Evolutionary conservation across 1,140 invertebrate species (phyloP), one percentile per base, ranked within the genome.

Genomic region (Caenorhabditis inopinata): DNA sequence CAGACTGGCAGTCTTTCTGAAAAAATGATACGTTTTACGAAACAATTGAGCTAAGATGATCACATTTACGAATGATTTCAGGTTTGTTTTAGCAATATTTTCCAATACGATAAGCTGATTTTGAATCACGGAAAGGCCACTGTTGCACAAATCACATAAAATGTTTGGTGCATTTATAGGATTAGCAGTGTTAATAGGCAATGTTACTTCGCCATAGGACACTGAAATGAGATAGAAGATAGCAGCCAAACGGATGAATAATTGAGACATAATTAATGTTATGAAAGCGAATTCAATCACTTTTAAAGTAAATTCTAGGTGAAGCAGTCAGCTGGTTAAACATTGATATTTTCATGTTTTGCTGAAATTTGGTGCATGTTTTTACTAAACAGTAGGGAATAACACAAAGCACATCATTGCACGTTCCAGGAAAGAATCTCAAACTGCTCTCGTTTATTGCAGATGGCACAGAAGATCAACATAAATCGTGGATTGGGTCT

Each of bases 401-500:
- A 42, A 14, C n/a, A n/a, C n/a, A n/a, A n/a, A n/a, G n/a, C n/a
- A n/a, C n/a, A n/a, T n/a, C n/a, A n/a, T n/a, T n/a, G n/a, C n/a
- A n/a, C n/a, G n/a, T n/a, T n/a, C n/a, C n/a, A n/a, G n/a, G n/a
- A n/a, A n/a, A n/a, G n/a, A n/a, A n/a, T n/a, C n/a, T n/a, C n/a
- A n/a, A n/a, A n/a, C 38, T 42, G 14, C 38, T 42, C 5, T 42
- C 5, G 38, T 42, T 42, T 42, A 42, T 38, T 80, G 23, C 73
- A 81, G 75, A 83, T 83, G 48, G 79, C 82, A 7, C 82, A 83
- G 76, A 83, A 83, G 58, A 78, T 83, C 48, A 80, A 47, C 38
- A 83, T 83, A 23, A 76, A 74, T 29, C 81, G 74, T 53, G 83
- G 83, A 62, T 49, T 83, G 14, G 81, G 82, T 3, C 25, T 82